Percentiles rank a stretch among this genome's conserved stretches.
These are phyloP conservation scores for Microplitis deprimator DNA, from an alignment of 2,888 invertebrate genomes.

Conservation along the genomic window DNA sequence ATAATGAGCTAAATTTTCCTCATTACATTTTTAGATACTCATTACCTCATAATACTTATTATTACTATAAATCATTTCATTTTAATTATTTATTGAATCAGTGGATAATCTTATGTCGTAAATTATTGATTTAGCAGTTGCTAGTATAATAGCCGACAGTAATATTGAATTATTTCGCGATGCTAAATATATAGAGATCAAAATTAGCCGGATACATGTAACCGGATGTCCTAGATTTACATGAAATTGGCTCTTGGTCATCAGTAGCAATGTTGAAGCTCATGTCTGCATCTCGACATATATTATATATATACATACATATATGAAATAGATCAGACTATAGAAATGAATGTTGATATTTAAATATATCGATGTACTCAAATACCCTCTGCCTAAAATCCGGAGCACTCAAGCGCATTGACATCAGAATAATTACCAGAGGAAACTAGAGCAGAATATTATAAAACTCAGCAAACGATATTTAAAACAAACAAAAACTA, in stretches of 20 bases:
- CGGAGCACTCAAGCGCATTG: neutral
- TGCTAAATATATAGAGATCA: neutral
- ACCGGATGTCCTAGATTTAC: slow-evolving; percentile 20
- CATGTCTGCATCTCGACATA: neutral
- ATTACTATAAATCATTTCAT: too few relatives aligned
- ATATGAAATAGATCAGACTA: too few relatives aligned
- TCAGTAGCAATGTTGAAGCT: slow-evolving; percentile 5
- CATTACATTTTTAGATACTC: too few relatives aligned
- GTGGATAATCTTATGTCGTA: neutral
- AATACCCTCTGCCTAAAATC: too few relatives aligned
- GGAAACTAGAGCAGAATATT: neutral
- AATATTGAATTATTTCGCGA: neutral
- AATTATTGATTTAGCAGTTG: neutral
- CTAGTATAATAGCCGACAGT: neutral
- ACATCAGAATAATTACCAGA: slow-evolving; percentile 5
- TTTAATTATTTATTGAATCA: neutral
- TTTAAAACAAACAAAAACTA: too few relatives aligned
- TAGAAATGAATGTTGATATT: too few relatives aligned
- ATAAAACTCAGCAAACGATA: too few relatives aligned
- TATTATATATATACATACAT: neutral
- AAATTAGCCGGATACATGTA: neutral
- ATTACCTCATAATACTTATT: too few relatives aligned
- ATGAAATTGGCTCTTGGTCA: slow-evolving; percentile 1
- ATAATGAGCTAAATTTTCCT: neutral
- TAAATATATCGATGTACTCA: too few relatives aligned